Evolutionary conservation across 2,113 vertebrate genomes (phyloP).

Genomic region (Paramisgurnus dabryanus): DNA sequence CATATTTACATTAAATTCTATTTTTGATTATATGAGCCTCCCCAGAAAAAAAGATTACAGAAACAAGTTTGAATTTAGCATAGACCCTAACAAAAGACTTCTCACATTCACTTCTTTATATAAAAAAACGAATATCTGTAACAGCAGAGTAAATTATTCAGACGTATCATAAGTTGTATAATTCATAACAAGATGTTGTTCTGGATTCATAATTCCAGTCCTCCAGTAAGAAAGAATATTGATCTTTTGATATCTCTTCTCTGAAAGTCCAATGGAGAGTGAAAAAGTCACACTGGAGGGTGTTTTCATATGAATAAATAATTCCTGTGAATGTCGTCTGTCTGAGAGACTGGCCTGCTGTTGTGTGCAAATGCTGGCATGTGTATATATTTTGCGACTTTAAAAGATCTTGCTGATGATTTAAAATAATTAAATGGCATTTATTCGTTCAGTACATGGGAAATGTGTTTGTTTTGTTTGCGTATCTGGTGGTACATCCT

Average conservation of each 20-base stretch:
- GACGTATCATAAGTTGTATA: neutral
- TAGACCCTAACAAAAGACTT: neutral
- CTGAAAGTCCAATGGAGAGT: neutral
- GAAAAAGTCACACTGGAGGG: neutral
- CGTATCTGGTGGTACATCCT: neutral
- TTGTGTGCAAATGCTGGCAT: constrained; percentile 39
- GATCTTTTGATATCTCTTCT: neutral
- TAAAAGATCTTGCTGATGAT: no score
- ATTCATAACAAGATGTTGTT: neutral
- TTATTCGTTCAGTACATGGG: no score
- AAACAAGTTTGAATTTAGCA: neutral
- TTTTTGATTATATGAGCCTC: no score
- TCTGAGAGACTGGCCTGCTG: constrained; percentile 10
- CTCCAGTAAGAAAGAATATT: constrained; percentile 6
- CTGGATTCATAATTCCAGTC: neutral
- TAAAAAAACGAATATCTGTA: neutral
- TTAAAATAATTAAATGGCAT: no score
- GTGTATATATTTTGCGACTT: neutral
- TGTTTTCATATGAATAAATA: neutral
- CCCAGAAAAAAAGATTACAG: no score
- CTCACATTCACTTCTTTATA: neutral
- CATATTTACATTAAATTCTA: no score
- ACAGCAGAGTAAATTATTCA: neutral
- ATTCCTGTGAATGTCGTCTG: constrained; percentile 27
- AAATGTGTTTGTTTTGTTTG: neutral